phyloP scores from a whole-genome alignment of 2,113 vertebrate genomes.

The Charadrius vociferus region DNA sequence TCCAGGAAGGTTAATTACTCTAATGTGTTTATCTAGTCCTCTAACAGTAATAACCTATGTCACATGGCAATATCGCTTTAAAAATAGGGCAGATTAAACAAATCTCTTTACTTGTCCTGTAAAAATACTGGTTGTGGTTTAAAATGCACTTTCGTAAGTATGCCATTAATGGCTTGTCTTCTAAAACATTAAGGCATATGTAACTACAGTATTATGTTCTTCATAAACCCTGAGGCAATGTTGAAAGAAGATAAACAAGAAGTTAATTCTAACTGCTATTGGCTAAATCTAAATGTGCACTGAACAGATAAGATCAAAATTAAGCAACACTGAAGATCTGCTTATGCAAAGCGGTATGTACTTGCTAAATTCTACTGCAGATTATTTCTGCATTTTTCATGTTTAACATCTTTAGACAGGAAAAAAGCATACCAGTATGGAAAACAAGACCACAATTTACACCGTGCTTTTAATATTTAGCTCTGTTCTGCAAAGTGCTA shows the following conservation, averaged over 20 bases:
- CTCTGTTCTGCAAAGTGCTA: not conserved
- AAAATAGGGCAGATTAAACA: slow-evolving; percentile 86
- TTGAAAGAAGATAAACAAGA: not conserved
- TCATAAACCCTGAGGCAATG: not conserved
- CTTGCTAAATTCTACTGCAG: not conserved
- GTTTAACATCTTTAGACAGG: not conserved
- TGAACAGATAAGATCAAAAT: slow-evolving; percentile 16
- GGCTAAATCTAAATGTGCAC: not conserved
- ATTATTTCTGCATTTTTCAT: not conserved
- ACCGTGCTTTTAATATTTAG: not conserved
- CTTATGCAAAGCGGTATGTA: not conserved
- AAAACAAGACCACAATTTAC: not conserved
- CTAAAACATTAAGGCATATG: slow-evolving; percentile 1
- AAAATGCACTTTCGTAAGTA: slow-evolving; percentile 20
- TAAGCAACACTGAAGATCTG: not conserved
- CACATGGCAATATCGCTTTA: slow-evolving; percentile 65
- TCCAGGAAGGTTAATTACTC: slow-evolving; percentile 64
- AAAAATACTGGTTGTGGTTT: slow-evolving; percentile 67
- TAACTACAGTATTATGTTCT: slow-evolving; percentile 14
- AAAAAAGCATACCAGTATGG: not conserved
- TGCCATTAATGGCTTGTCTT: slow-evolving; percentile 25
- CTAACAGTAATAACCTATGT: slow-evolving; percentile 64
- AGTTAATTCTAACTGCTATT: not conserved
- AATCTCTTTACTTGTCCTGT: slow-evolving; percentile 78
- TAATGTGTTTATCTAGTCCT: slow-evolving; percentile 68